Percentiles rank a stretch among this genome's conserved stretches.
Evolutionary conservation across 2,113 vertebrate species (phyloP).

Genomic region (Ciconia boyciana): DNA sequence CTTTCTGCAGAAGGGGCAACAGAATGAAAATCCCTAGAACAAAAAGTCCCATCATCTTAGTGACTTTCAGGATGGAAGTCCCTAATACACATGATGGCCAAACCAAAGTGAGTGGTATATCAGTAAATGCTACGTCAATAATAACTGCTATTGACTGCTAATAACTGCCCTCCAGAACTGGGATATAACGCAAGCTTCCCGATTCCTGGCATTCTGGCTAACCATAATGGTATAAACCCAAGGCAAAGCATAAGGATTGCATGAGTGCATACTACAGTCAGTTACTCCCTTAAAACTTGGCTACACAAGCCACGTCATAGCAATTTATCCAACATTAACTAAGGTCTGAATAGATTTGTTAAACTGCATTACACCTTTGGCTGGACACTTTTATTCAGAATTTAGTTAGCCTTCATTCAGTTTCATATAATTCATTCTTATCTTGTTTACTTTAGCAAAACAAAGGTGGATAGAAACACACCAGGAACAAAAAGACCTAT

Average conservation of each 20-base stretch:
- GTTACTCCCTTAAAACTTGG: background rate
- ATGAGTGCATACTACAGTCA: background rate
- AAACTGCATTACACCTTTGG: background rate
- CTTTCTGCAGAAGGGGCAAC: background rate
- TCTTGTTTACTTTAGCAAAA: conserved; percentile 18
- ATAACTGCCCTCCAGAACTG: background rate
- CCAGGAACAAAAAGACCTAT: background rate
- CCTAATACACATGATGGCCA: background rate
- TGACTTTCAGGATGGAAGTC: background rate
- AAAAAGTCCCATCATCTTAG: background rate
- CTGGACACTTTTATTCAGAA: background rate
- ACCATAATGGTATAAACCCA: background rate
- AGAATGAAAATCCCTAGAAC: background rate
- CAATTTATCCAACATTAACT: background rate
- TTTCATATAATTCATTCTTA: background rate
- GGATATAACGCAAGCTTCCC: background rate
- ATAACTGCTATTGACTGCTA: background rate
- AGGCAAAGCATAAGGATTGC: background rate
- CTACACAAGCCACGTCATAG: background rate
- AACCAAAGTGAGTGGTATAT: background rate
- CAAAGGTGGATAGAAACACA: background rate
- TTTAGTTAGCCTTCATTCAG: background rate
- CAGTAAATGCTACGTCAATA: background rate
- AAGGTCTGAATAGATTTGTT: background rate
- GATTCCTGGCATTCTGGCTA: background rate